Base-by-base conservation (phyloP, 2,113 vertebrate genomes). In the Micronycteris hirsuta region DNA sequence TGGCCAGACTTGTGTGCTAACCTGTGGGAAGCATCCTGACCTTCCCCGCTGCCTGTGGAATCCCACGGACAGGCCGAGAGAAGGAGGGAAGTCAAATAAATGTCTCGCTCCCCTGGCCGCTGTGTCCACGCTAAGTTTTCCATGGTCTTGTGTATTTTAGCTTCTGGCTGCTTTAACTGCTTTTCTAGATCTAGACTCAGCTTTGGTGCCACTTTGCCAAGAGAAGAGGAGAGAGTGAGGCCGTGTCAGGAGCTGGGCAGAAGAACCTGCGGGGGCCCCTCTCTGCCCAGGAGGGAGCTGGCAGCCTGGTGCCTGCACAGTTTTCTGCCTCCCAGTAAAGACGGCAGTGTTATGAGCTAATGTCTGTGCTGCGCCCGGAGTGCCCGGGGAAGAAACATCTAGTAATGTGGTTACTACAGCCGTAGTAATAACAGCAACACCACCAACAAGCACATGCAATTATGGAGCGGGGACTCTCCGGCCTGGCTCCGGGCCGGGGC, bases 331-430 rank as follows among this genome's bases (percentile, higher is more conserved):
- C 76, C n/a, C n/a, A 43, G 58, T 15, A 36, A 90, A 94, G 93
- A 78, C 68, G 45, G 63, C 41, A 52, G 68, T 74, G 74, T 90
- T 54, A 92, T 93, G 96, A 97, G 94, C 92, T 97, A 80, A 97
- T 78, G 97, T 97, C 96, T 97, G 80, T 77, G 88, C 73, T 95
- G 81, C 92, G 63, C 97, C 95, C 0, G 0, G 90, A 96, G 93
- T 92, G 82, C 56, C 88, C 15, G n/a, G 92, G 47, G 73, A 81
- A 95, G 93, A 88, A 84, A 88, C 76, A 77, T 15, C 0, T 20
- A 92, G 77, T 91, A 86, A 94, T 71, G 41, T 15, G 86, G 89
- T 95, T 86, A 91, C 70, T 78, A 43, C 54, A 82, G n/a, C 90
- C 83, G 78, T 95, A 94, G 63, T 77, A 94, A 92, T 65, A 95